Evolutionary conservation across 2,797 vertebrate species (phyloP).

Genomic region (Rhinella marina): DNA sequence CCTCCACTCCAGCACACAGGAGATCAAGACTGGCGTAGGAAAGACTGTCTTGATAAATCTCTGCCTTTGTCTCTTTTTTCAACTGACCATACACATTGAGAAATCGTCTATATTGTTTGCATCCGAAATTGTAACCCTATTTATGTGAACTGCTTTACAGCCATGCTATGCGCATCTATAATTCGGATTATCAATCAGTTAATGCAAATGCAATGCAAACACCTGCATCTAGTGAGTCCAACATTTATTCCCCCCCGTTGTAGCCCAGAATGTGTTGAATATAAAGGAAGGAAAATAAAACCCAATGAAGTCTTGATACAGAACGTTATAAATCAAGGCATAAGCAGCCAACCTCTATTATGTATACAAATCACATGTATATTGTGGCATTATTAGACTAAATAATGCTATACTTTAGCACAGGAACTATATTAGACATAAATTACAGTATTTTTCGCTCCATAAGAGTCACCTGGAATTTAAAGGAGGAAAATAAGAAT

Average conservation of each 20-base stretch:
- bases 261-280: background rate
- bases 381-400: background rate
- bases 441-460: background rate
- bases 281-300: background rate
- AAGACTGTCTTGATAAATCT: no score
- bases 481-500: no score
- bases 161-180: background rate
- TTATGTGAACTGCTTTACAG: background rate
- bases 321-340: background rate
- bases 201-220: background rate
- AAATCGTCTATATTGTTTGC: no score
- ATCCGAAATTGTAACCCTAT: background rate
- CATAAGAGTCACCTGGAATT: no score
- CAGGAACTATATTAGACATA: background rate
- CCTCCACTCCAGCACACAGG: no score
- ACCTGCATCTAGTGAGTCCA: background rate
- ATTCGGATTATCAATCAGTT: background rate
- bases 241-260: background rate
- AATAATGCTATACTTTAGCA: background rate
- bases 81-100: no score
- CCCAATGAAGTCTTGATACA: background rate
- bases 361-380: background rate
- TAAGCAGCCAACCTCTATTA: background rate
- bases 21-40: no score
- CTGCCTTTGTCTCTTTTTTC: no score